These are phyloP conservation scores for Chelonoidis abingdonii DNA, from an alignment of 2,113 vertebrate genomes.

Conservation along the genomic window DNA sequence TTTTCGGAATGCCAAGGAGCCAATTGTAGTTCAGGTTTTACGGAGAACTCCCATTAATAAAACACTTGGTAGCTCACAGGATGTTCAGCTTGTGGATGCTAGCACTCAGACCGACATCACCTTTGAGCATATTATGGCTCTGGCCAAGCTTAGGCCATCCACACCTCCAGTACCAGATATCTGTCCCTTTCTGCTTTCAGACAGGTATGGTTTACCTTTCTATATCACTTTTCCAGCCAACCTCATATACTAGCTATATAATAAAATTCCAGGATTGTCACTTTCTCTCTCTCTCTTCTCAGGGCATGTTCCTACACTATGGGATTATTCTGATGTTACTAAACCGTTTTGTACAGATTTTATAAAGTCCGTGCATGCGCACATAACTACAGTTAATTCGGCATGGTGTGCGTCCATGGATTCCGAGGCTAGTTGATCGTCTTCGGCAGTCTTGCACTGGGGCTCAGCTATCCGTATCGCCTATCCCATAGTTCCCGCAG, in stretches of 20 bases:
- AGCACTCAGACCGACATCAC: slow-evolving; percentile 99
- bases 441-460: too few species aligned
- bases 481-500: too few species aligned
- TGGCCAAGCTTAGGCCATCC: slow-evolving; percentile 92
- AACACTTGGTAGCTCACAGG: slow-evolving; percentile 81
- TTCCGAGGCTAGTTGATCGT: too few species aligned
- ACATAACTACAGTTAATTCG: too few species aligned
- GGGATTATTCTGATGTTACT: too few species aligned
- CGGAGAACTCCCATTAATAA: slow-evolving; percentile 87
- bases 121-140: slow-evolving; percentile 96
- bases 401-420: too few species aligned
- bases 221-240: neutral
- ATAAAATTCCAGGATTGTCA: neutral
- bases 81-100: slow-evolving; percentile 89
- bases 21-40: slow-evolving; percentile 96
- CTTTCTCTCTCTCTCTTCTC: neutral
- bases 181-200: slow-evolving; percentile 96
- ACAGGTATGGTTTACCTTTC: slow-evolving; percentile 85
- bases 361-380: too few species aligned
- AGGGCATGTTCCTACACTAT: too few species aligned
- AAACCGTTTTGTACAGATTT: too few species aligned
- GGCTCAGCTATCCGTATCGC: too few species aligned
- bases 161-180: slow-evolving; percentile 97
- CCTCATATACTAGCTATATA: neutral
- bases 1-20: slow-evolving; percentile 92